Evolutionary conservation across 35 echinoderm and acorn worm genomes (phyloP).

Genomic region (Lytechinus variegatus): DNA sequence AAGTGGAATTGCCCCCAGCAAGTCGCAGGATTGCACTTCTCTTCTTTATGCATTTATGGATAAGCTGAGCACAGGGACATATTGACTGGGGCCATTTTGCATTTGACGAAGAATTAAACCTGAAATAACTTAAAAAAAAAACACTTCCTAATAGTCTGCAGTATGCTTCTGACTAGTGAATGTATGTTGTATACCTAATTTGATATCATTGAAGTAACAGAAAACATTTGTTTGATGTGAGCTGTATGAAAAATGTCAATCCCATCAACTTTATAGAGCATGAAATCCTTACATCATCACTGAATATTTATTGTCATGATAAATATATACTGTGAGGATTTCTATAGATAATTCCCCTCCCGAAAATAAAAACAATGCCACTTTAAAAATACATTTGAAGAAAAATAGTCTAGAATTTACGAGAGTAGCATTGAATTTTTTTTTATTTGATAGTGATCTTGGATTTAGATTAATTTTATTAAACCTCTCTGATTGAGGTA

Average conservation of each 20-base stretch:
- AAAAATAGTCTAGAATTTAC: not conserved
- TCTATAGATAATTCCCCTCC: not conserved
- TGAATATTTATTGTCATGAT: too few relatives aligned
- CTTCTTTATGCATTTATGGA: not conserved
- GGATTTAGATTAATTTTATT: not conserved
- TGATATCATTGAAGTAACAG: too few relatives aligned
- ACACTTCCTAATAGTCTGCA: too few relatives aligned
- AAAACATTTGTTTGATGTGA: too few relatives aligned
- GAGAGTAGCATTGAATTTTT: not conserved
- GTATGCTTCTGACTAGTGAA: too few relatives aligned
- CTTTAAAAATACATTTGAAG: not conserved
- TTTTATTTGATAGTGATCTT: not conserved
- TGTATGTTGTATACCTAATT: too few relatives aligned
- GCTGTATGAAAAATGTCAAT: too few relatives aligned
- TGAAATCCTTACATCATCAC: too few relatives aligned
- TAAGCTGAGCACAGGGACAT: not conserved
- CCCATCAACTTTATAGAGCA: too few relatives aligned
- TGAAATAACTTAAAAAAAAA: not conserved
- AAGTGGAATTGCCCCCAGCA: constrained; percentile 1
- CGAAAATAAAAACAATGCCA: too few relatives aligned
- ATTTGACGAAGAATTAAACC: not conserved
- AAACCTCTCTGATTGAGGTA: not conserved
- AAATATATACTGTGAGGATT: not conserved
- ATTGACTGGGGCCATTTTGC: not conserved
- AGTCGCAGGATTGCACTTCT: not conserved